These are phyloP conservation scores for Paratrypauchen microcephalus DNA, from an alignment of 2,797 vertebrate species.

Conservation along the genomic window DNA sequence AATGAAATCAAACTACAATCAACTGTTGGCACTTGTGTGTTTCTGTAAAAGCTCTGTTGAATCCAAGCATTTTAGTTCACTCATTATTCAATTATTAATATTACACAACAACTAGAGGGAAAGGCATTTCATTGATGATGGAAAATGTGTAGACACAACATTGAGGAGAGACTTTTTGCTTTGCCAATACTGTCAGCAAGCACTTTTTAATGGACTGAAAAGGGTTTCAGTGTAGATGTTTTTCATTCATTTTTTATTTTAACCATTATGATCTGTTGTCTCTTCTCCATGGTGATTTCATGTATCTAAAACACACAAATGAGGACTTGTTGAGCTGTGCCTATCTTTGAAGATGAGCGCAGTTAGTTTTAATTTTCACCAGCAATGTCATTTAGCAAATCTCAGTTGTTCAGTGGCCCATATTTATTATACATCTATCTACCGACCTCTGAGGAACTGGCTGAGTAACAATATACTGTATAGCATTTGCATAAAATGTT, in stretches of 20 bases:
- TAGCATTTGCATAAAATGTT: background rate
- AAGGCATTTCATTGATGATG: too few relatives aligned
- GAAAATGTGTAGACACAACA: too few relatives aligned
- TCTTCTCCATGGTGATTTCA: slow-evolving; percentile 17
- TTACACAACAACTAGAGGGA: too few relatives aligned
- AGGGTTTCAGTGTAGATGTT: slow-evolving; percentile 35
- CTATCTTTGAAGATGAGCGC: slow-evolving; percentile 30
- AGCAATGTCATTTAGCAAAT: slow-evolving; percentile 59
- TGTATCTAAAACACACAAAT: slow-evolving; percentile 71
- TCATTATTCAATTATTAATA: background rate
- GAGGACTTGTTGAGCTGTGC: slow-evolving; percentile 45
- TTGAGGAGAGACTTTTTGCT: too few relatives aligned
- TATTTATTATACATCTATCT: slow-evolving; percentile 30
- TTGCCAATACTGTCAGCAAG: slow-evolving; percentile 9
- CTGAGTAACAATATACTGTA: background rate
- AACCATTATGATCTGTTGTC: too few relatives aligned
- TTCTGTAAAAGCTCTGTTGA: background rate
- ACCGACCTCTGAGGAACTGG: slow-evolving; percentile 31
- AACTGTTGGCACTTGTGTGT: slow-evolving; percentile 25
- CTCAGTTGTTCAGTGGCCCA: slow-evolving; percentile 50
- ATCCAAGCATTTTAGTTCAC: background rate
- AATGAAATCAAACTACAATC: slow-evolving; percentile 49
- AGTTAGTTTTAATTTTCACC: slow-evolving; percentile 44
- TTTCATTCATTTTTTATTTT: slow-evolving; percentile 41
- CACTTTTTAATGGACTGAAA: background rate